Evolutionary conservation across 2,797 vertebrate genomes (phyloP).

Genomic region (Leucoraja ocellata): DNA sequence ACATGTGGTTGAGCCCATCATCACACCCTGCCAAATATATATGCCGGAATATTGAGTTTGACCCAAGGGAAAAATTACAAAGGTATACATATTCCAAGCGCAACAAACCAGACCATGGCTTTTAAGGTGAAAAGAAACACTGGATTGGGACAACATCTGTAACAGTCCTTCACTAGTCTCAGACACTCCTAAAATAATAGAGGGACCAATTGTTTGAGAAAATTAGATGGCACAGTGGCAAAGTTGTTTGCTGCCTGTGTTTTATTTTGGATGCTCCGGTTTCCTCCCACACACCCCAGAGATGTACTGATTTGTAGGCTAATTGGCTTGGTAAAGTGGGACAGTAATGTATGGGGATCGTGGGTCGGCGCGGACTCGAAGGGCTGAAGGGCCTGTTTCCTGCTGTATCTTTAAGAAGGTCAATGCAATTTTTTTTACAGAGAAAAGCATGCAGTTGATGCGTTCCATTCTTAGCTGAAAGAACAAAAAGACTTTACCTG

Average conservation of each 20-base stretch:
- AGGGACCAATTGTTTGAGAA: background rate
- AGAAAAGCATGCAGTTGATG: background rate
- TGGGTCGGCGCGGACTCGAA: no score
- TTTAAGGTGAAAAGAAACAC: background rate
- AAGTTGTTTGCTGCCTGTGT: no score
- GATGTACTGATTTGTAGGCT: no score
- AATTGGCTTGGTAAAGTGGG: no score
- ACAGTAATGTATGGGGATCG: no score
- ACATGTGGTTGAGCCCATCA: background rate
- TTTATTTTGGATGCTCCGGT: no score
- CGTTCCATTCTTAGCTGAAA: background rate
- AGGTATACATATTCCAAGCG: background rate
- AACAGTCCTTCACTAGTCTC: background rate
- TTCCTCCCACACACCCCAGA: no score
- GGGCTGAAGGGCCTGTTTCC: no score
- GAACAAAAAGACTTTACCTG: background rate
- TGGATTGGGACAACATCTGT: background rate
- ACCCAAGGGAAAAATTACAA: background rate
- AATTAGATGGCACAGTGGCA: no score
- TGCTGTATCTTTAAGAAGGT: background rate
- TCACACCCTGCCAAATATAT: background rate
- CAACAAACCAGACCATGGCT: background rate
- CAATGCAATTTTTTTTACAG: conserved; percentile 6
- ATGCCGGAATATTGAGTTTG: conserved; percentile 5
- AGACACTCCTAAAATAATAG: background rate